Percentiles rank a stretch among this genome's conserved stretches.
Conservation (phyloP, 2,888 invertebrate genomes). For the Chorisops tibialis region DNA sequence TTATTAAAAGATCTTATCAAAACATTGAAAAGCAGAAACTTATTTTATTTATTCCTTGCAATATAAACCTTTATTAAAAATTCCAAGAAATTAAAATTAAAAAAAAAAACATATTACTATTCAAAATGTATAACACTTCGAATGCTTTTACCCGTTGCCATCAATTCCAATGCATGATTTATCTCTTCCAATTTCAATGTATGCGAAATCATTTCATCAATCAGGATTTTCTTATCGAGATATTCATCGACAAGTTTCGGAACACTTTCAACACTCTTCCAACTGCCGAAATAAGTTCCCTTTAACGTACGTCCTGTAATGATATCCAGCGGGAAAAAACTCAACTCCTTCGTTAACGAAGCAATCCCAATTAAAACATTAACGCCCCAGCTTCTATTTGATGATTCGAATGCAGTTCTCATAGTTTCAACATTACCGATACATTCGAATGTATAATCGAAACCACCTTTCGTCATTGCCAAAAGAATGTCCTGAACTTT, state of each 20-base stretch:
- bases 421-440: slow-evolving; percentile 89
- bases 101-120: too few species aligned
- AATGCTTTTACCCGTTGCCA: slow-evolving; percentile 78
- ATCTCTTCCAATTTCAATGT: slow-evolving; percentile 73
- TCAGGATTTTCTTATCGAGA: slow-evolving; percentile 71
- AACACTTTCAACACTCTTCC: slow-evolving; percentile 93
- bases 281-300: slow-evolving; percentile 91
- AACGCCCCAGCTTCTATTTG: slow-evolving; percentile 98
- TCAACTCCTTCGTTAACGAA: slow-evolving; percentile 93
- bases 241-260: slow-evolving; percentile 88
- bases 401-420: slow-evolving; percentile 76
- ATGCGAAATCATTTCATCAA: slow-evolving; percentile 94
- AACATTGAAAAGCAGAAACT: too few species aligned
- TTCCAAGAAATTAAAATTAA: too few species aligned
- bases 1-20: too few species aligned
- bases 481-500: slow-evolving; percentile 84
- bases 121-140: slow-evolving; percentile 55
- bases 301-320: slow-evolving; percentile 98
- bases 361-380: slow-evolving; percentile 97
- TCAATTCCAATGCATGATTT: slow-evolving; percentile 87
- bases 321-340: slow-evolving; percentile 94
- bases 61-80: too few species aligned
- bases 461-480: slow-evolving; percentile 89
- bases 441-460: slow-evolving; percentile 98
- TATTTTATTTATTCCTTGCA: too few species aligned